Conservation (phyloP, 1,140 invertebrate genomes). For the Tetramorium alpestre region DNA sequence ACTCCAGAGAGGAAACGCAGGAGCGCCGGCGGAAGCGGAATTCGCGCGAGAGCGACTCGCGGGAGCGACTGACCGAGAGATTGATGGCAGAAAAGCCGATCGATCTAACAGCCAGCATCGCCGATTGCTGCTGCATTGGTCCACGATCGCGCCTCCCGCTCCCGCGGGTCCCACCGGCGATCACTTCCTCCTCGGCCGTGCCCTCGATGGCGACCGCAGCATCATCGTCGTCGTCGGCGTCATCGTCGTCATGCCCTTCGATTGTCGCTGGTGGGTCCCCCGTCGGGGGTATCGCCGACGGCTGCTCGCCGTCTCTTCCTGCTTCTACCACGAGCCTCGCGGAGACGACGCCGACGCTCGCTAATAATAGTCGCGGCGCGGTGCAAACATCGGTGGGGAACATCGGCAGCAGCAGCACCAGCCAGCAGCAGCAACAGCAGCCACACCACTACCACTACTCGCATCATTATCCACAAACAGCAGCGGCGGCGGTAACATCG, state of each 20-base stretch:
- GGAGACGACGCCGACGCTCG: slow-evolving; percentile 68
- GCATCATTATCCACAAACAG: slow-evolving; percentile 42
- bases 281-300: slow-evolving; percentile 48
- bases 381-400: slow-evolving; percentile 77
- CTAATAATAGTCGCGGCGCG: slow-evolving; percentile 84
- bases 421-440: slow-evolving; percentile 60
- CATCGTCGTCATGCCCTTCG: slow-evolving; percentile 40
- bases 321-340: slow-evolving; percentile 65
- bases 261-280: slow-evolving; percentile 28
- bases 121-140: slow-evolving; percentile 83
- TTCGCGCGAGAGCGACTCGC: slow-evolving; percentile 76
- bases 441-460: slow-evolving; percentile 56
- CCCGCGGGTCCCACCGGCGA: slow-evolving; percentile 69
- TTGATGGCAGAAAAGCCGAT: slow-evolving; percentile 68
- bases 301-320: slow-evolving; percentile 67
- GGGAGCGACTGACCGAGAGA: slow-evolving; percentile 76
- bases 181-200: slow-evolving; percentile 27
- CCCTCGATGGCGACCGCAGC: not conserved
- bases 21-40: slow-evolving; percentile 74
- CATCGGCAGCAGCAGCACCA: slow-evolving; percentile 61
- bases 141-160: slow-evolving; percentile 80
- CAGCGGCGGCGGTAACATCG: slow-evolving; percentile 69
- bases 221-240: slow-evolving; percentile 36
- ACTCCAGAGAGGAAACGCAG: slow-evolving; percentile 75
- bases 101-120: slow-evolving; percentile 74